Conservation (phyloP, 2,797 vertebrate species). For the Zenarchopterus dispar region DNA sequence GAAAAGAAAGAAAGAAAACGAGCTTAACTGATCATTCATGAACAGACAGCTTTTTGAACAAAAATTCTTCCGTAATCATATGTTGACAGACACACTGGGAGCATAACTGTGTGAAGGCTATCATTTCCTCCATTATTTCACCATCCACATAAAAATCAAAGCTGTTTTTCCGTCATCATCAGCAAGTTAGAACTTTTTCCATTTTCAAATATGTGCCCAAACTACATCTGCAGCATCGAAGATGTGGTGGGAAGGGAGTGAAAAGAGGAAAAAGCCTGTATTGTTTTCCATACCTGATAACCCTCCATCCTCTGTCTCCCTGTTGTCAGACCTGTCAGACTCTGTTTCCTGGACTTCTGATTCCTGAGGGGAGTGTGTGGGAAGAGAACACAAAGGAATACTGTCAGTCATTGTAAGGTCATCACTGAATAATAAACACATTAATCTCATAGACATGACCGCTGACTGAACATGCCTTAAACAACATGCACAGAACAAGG, state of each 20-base stretch:
- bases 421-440: constrained; percentile 69
- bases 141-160: constrained; percentile 36
- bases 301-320: constrained; percentile 73
- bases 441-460: constrained; percentile 40
- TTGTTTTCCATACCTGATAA: constrained; percentile 82
- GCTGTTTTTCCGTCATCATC: constrained; percentile 45
- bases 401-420: constrained; percentile 67
- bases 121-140: constrained; percentile 41
- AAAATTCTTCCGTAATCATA: constrained; percentile 39
- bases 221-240: constrained; percentile 7
- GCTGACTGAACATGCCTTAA: constrained; percentile 13
- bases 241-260: constrained; percentile 26
- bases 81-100: constrained; percentile 19
- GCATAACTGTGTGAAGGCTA: constrained; percentile 29
- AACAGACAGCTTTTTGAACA: constrained; percentile 24
- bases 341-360: constrained; percentile 77
- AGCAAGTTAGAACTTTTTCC: constrained; percentile 48
- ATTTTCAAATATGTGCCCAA: constrained; percentile 36
- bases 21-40: constrained; percentile 26
- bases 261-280: constrained; percentile 57
- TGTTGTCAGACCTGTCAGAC: constrained; percentile 71
- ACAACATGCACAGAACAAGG: constrained; percentile 1
- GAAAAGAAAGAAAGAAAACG: neutral
- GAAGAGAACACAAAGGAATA: constrained; percentile 59
- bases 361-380: constrained; percentile 64